Percentiles rank a stretch among this genome's conserved stretches.
Conservation (phyloP, 2,113 vertebrate species). For the Pyxicephalus adspersus region DNA sequence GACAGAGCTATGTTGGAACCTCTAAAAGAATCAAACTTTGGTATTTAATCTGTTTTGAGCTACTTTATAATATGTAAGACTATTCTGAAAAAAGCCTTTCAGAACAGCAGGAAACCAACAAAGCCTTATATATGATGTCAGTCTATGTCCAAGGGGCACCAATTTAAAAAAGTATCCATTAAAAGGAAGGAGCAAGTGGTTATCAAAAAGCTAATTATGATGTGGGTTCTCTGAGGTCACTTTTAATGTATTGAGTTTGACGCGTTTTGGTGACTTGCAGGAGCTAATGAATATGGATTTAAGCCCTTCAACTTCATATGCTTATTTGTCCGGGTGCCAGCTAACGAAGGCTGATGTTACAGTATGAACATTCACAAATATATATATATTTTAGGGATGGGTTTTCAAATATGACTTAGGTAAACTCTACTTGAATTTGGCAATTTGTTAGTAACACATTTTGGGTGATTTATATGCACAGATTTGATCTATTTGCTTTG, state of each 20-base stretch:
- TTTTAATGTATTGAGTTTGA: constrained; percentile 21
- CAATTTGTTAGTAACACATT: no score
- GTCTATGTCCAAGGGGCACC: constrained; percentile 1
- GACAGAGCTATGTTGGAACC: constrained; percentile 5
- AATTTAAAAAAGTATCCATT: constrained; percentile 35
- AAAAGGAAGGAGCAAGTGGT: constrained; percentile 9
- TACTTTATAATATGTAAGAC: constrained; percentile 22
- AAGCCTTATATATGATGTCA: constrained; percentile 45
- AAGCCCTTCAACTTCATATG: no score
- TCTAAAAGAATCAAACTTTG: constrained; percentile 29
- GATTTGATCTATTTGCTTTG: no score
- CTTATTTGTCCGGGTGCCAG: no score
- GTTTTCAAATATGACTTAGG: no score
- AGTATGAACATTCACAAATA: no score
- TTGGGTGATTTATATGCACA: no score
- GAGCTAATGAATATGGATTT: no score
- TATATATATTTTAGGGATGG: no score
- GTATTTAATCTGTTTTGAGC: constrained; percentile 34
- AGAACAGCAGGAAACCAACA: constrained; percentile 21
- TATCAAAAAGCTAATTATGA: constrained; percentile 25
- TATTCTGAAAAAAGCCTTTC: constrained; percentile 45
- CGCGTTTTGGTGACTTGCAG: no score
- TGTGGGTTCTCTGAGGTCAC: constrained; percentile 24
- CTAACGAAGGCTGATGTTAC: no score
- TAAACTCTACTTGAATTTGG: no score